Conservation (phyloP, 2,797 vertebrate species). For the Bovichtus diacanthus region DNA sequence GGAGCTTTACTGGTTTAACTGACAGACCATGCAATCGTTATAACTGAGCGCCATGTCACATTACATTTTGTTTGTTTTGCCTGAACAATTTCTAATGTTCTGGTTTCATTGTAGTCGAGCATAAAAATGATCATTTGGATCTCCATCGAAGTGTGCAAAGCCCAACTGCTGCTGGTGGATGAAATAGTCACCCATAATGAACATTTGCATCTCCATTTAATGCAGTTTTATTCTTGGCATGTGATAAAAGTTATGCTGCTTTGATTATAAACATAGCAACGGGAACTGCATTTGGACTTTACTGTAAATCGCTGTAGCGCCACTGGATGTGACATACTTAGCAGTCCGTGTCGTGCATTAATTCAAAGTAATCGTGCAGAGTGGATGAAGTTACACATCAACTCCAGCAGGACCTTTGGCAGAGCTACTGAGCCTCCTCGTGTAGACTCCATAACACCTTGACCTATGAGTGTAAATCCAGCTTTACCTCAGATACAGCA, state of each 20-base stretch:
- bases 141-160: conserved; percentile 54
- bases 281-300: background rate
- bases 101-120: conserved; percentile 50
- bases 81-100: conserved; percentile 61
- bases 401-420: background rate
- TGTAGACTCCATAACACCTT: background rate
- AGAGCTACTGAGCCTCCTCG: background rate
- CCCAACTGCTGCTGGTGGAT: conserved; percentile 59
- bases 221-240: background rate
- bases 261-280: background rate
- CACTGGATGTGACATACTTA: background rate
- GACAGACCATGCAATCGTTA: conserved; percentile 58
- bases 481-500: conserved; percentile 1
- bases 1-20: conserved; percentile 37
- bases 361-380: background rate
- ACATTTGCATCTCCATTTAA: conserved; percentile 49
- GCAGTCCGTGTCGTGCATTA: background rate
- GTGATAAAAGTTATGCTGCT: conserved; percentile 5
- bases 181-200: conserved; percentile 65
- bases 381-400: background rate
- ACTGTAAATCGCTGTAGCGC: background rate
- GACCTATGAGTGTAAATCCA: background rate
- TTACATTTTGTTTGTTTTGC: conserved; percentile 57
- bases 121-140: conserved; percentile 60
- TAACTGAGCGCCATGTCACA: conserved; percentile 51